Evolutionary conservation across 2,797 vertebrate species (phyloP).

Genomic region (Lithobates sylvaticus): DNA sequence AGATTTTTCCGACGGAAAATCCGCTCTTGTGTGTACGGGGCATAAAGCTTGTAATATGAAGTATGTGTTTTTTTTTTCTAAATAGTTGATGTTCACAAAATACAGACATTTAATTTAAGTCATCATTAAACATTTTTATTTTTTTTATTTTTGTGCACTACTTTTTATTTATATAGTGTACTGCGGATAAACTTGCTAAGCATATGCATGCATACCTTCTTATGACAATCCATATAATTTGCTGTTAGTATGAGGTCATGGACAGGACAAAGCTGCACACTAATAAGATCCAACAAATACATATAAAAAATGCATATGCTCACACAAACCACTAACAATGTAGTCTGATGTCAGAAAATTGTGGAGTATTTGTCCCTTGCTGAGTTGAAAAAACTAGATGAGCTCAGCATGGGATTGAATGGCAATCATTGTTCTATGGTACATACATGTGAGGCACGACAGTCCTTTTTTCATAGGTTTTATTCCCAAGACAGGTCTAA

Average conservation of each 20-base stretch:
- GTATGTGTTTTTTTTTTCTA: too few relatives aligned
- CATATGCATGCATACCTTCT: not conserved
- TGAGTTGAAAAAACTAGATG: not conserved
- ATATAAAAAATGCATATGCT: not conserved
- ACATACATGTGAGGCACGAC: not conserved
- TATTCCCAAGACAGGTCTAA: too few relatives aligned
- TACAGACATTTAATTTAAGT: too few relatives aligned
- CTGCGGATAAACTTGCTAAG: not conserved
- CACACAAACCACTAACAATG: not conserved
- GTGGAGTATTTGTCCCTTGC: not conserved
- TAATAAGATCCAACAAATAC: not conserved
- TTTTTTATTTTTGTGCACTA: not conserved
- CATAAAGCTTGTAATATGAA: too few relatives aligned
- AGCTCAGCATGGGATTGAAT: not conserved
- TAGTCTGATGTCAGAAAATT: not conserved
- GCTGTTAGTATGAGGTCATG: not conserved
- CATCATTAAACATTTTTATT: too few relatives aligned
- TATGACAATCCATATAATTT: not conserved
- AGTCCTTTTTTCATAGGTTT: too few relatives aligned
- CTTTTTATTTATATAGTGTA: not conserved
- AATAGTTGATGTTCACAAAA: too few relatives aligned
- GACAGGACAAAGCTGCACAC: not conserved
- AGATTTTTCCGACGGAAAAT: too few relatives aligned
- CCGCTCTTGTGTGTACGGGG: too few relatives aligned
- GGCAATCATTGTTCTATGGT: not conserved